A percentile compares a stretch with the other conserved stretches of the same genome.
These are phyloP conservation scores for Orbicella faveolata DNA, from an alignment of 64 coral and sea anemone genomes.

Conservation along the genomic window DNA sequence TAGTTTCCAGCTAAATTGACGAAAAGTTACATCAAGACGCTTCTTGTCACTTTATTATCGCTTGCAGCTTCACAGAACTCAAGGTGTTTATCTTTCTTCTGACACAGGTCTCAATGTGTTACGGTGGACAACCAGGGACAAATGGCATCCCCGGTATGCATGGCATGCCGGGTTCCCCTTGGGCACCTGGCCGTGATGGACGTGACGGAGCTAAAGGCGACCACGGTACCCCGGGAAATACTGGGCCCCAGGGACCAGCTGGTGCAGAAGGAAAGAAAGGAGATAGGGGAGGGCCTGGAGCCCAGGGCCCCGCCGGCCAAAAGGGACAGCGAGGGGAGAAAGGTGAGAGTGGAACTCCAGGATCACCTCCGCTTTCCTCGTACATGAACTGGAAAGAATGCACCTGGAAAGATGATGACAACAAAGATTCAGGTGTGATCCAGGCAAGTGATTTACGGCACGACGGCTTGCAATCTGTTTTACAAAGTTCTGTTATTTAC, in stretches of 20 bases:
- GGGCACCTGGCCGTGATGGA: slow-evolving; percentile 23
- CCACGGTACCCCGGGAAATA: neutral
- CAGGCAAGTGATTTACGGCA: neutral
- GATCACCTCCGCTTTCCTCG: neutral
- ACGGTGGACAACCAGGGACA: slow-evolving; percentile 15
- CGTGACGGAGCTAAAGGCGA: neutral
- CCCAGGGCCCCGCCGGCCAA: neutral
- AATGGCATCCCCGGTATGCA: slow-evolving; percentile 4
- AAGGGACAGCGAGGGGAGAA: slow-evolving; percentile 20
- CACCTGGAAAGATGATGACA: slow-evolving; percentile 5
- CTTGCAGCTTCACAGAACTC: no score
- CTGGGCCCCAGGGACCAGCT: neutral
- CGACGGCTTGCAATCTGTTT: no score
- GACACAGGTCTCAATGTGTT: neutral
- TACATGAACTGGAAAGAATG: slow-evolving; percentile 55
- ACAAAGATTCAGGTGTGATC: slow-evolving; percentile 24
- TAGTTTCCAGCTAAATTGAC: no score
- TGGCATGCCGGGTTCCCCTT: slow-evolving; percentile 8
- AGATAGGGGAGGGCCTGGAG: neutral
- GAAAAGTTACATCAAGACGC: no score
- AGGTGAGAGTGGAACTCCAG: neutral
- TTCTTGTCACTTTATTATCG: no score
- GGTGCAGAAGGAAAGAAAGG: neutral
- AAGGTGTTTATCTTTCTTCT: neutral
- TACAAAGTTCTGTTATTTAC: no score